Evolutionary conservation across 2,113 vertebrate species (phyloP), one percentile per base, ranked within the genome.

Genomic region (Jaculus jaculus): DNA sequence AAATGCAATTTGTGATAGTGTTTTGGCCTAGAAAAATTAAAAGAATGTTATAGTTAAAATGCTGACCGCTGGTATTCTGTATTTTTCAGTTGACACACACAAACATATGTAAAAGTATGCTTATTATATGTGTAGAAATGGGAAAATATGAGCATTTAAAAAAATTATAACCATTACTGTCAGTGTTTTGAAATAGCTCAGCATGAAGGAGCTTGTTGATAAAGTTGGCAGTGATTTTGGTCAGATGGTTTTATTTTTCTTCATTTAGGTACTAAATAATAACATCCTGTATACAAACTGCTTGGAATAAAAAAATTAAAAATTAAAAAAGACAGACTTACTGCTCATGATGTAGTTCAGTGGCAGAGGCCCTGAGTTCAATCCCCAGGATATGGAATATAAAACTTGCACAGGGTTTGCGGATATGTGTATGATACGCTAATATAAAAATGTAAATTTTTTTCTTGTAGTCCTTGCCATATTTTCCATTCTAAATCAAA

Each of bases 81-180:
- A 72, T 37, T 51, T 85, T 85, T n/a, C 37, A 34, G 12, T 78
- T 94, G 61, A 92, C 34, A 66, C 65, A 69, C 26, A 60, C 5
- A 47, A 47, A 47, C 42, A 47, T 12, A 68, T 30, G 34, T 42
- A 54, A 51, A 51, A 54, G 15, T 54, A 54, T 54, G 54, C 15
- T 16, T 16, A 81, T 80, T 93, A n/a, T 60, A 17, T 37, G 61
- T 81, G 78, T 92, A 88, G 18, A 37, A 85, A 32, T 79, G 85
- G 81, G 81, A 84, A 87, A 87, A 75, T 60, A 91, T 89, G 83
- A 68, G 58, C 8, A 90, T 65, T 91, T 92, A 90, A 34, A 88
- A 81, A 93, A 63, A 6, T 72, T 75, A 1, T 15, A 30, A 13
- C 84, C 10, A 34, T 87, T 92, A 61, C 23, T 71, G 0, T 94